Evolutionary conservation across 2,113 vertebrate species (phyloP), one percentile per base, ranked within the genome.

Genomic region (Martes martes): DNA sequence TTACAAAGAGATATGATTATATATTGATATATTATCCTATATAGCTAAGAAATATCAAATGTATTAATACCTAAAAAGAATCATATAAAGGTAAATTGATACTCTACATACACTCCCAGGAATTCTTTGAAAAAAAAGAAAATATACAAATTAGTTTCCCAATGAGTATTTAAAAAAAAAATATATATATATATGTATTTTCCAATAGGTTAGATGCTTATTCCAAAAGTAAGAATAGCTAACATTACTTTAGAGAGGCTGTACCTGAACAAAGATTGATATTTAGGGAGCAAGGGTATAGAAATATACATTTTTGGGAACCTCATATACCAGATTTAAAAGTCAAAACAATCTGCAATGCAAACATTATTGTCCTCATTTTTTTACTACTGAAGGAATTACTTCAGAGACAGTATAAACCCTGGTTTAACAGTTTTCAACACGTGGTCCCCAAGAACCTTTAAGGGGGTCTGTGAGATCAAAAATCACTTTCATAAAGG

Each of bases 401-500:
- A 80, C 57, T 24, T 95, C 65, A 88, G 80, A 83, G 45, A 71
- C 21, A 13, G 59, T 36, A 1, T 39, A 96, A 92, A 63, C 6
- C 3, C 52, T 82, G 24, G 14, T n/a, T n/a, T 7, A 83, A 63
- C 42, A 42, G 26, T 52, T 87, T 39, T 63, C 19, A 69, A 21
- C 39, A 24, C 24, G 11, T 57, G 36, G 7, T 63, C 31, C 8
- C 50, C 8, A 61, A 61, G 33, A 90, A 71, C 0, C 0, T 97
- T 88, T 78, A 19, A 57, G 13, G 26, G 14, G 33, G 7, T 2
- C 71, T 33, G 71, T 45, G 55, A 69, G 21, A 3, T 80, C 85
- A 97, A 97, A 91, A 91, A 42, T 88, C 19, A 88, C 61, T 95
- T 86, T 84, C 13, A 50, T 21, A 79, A 79, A 39, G 45, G 31